Percentiles rank a stretch among this genome's conserved stretches.
Conservation (phyloP, 2,888 invertebrate species). For the Nowickia ferox region DNA sequence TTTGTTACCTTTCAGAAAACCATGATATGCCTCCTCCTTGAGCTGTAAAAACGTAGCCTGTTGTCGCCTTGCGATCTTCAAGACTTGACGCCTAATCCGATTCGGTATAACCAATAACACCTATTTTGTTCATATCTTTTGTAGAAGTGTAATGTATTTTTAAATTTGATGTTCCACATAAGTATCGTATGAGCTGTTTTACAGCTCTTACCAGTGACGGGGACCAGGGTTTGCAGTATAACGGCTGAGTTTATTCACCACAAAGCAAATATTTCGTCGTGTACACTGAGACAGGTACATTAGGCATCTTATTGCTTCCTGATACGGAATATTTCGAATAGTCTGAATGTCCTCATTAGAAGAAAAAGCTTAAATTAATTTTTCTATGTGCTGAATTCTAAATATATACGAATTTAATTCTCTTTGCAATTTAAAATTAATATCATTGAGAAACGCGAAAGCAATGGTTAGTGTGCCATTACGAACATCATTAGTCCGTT, state of each 20-base stretch:
- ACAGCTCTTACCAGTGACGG: too few relatives aligned
- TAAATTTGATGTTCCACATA: too few relatives aligned
- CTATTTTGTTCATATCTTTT: slow-evolving; percentile 11
- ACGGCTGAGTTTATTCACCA: too few relatives aligned
- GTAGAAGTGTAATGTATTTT: too few relatives aligned
- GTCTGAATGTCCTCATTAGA: too few relatives aligned
- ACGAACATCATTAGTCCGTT: neutral
- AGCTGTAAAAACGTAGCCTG: slow-evolving; percentile 65
- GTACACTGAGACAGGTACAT: too few relatives aligned
- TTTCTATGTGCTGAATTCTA: neutral
- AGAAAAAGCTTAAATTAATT: neutral
- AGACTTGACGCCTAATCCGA: slow-evolving; percentile 58
- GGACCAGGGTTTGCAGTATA: too few relatives aligned
- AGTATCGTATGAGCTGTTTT: too few relatives aligned
- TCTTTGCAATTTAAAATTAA: neutral
- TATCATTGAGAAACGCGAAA: neutral
- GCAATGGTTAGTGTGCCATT: neutral
- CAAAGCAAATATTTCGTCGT: too few relatives aligned
- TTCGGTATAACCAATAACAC: slow-evolving; percentile 20
- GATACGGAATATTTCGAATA: too few relatives aligned
- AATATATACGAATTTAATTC: neutral
- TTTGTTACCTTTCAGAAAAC: slow-evolving; percentile 69
- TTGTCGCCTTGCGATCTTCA: slow-evolving; percentile 62
- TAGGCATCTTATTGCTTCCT: too few relatives aligned
- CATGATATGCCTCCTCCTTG: slow-evolving; percentile 71